phyloP scores from a whole-genome alignment of 2,113 vertebrate genomes.

The Pteronura brasiliensis region DNA sequence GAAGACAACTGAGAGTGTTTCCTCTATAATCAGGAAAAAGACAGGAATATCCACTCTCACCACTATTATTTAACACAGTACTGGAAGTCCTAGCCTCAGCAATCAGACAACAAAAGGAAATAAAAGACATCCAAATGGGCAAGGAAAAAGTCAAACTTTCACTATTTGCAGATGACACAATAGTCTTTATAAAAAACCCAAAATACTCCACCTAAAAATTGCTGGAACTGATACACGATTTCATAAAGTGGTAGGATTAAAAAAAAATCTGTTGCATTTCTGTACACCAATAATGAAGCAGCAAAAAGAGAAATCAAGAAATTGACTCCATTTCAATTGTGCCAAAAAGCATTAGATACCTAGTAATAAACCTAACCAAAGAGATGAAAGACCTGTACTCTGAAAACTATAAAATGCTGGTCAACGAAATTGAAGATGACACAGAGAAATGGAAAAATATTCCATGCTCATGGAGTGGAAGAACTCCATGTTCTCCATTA shows the following conservation, averaged over 20 bases:
- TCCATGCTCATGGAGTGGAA: neutral
- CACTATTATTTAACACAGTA: neutral
- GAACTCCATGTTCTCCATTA: neutral
- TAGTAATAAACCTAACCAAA: neutral
- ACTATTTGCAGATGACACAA: neutral
- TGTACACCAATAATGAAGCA: neutral
- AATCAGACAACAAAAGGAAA: neutral
- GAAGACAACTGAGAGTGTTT: neutral
- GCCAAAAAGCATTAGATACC: neutral
- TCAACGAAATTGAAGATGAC: neutral
- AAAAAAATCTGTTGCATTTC: neutral
- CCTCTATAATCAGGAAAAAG: neutral
- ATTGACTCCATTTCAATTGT: neutral
- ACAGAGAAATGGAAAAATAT: neutral
- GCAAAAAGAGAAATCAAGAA: neutral
- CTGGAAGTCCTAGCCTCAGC: neutral
- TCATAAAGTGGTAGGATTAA: neutral
- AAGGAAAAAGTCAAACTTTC: neutral
- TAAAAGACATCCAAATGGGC: neutral
- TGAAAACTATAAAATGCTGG: neutral
- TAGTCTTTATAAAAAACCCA: neutral
- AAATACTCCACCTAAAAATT: neutral
- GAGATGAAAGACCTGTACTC: neutral
- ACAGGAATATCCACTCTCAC: neutral
- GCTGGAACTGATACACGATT: neutral